Evolutionary conservation across 1,140 invertebrate species (phyloP), one percentile per base, ranked within the genome.

Genomic region (Bombus cullumanus): DNA sequence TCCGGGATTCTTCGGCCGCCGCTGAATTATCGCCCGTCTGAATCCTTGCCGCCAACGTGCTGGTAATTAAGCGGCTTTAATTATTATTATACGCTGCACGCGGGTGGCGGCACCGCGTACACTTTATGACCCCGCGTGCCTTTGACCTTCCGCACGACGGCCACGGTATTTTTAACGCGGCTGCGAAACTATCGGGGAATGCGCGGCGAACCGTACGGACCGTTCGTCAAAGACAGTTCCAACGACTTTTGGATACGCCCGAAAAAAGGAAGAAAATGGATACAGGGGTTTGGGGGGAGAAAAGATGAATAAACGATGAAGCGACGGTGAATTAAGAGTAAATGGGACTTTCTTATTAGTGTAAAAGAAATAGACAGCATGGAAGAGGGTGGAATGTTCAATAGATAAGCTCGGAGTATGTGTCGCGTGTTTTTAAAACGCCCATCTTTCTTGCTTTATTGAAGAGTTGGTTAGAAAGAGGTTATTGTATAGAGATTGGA

Each of bases 21-120:
- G 83, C 68, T 90, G 89, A 91, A 74, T 91, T 91, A 91, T 91
- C 89, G 84, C 89, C 90, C 81, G 89, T 90, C 89, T 84, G 72
- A 85, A 90, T 74, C 83, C 86, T 84, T 84, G 86, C 76, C 83
- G 84, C 81, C 83, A 86, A 86, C 86, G 87, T 78, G 89, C 87
- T 87, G 86, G 90, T 88, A 91, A 91, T 91, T 91, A 91, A 91
- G 89, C 90, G 87, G 74, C 80, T 86, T 91, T 91, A 90, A 91
- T 91, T 91, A 91, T 91, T 91, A 90, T 91, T 90, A 91, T 91
- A 85, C 85, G 77, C 62, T 90, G 76, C 89, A 90, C 89, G 90
- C 90, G 90, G 90, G 90, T 91, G 90, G 90, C 90, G 75, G 86
- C 18, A 59, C 76, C 71, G 68, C 80, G 83, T 79, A 57, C 83